Percentiles rank a stretch among this genome's conserved stretches.
Conservation (phyloP, 2,888 invertebrate species). For the Zonitis immaculata region DNA sequence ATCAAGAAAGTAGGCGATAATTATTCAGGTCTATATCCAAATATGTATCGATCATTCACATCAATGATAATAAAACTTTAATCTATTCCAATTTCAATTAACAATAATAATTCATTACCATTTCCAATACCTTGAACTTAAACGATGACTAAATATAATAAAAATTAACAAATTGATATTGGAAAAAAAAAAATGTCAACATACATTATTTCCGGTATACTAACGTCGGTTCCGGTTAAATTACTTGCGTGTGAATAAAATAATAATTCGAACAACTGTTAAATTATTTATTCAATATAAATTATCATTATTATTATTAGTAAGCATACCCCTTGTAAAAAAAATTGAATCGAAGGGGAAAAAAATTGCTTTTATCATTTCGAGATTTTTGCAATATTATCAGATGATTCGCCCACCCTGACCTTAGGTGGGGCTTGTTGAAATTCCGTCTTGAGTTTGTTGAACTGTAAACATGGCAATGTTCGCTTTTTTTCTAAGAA, state of each 20-base stretch:
- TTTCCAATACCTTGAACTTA: not conserved
- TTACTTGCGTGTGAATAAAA: constrained; percentile 13
- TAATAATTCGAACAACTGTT: constrained; percentile 6
- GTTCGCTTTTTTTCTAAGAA: constrained; percentile 8
- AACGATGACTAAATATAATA: not conserved
- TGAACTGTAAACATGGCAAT: constrained; percentile 11
- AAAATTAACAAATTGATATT: not conserved
- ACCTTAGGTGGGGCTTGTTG: constrained; percentile 1
- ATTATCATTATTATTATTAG: too few relatives aligned
- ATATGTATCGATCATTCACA: constrained; percentile 5
- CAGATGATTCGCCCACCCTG: constrained; percentile 1
- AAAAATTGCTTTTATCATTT: not conserved
- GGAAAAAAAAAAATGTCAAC: constrained; percentile 1
- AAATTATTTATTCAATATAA: not conserved
- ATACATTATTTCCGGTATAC: constrained; percentile 6
- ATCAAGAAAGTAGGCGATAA: constrained; percentile 15
- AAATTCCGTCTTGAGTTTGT: constrained; percentile 7
- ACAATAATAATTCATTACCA: too few relatives aligned
- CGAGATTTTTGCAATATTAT: not conserved
- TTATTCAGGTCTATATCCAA: constrained; percentile 13
- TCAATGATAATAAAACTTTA: too few relatives aligned
- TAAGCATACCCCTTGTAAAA: too few relatives aligned
- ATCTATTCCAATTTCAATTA: not conserved
- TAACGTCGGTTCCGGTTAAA: constrained; percentile 14
- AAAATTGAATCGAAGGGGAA: not conserved